These are phyloP conservation scores for Pterobdella sp. DNA, from an alignment of 2,888 invertebrate species.

Conservation along the genomic window DNA sequence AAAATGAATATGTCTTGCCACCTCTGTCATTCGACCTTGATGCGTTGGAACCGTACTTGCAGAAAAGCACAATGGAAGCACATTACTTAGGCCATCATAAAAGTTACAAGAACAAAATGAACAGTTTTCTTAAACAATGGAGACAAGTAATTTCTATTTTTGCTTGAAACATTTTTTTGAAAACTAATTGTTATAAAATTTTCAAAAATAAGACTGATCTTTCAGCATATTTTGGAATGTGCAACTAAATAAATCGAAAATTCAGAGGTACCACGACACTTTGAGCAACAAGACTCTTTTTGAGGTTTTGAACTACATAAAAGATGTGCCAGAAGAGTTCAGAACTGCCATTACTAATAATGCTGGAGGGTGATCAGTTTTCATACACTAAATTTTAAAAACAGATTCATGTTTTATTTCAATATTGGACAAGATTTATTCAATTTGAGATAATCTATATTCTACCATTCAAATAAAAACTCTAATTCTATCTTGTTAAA, in stretches of 20 bases:
- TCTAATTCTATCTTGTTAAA: not conserved
- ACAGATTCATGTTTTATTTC: too few relatives aligned
- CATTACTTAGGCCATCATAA: slow-evolving; percentile 44
- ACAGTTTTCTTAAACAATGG: slow-evolving; percentile 42
- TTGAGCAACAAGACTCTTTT: slow-evolving; percentile 40
- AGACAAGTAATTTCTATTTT: slow-evolving; percentile 24
- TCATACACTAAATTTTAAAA: too few relatives aligned
- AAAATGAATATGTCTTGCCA: slow-evolving; percentile 40
- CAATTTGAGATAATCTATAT: slow-evolving; percentile 29
- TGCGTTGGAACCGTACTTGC: slow-evolving; percentile 43
- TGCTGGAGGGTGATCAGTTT: slow-evolving; percentile 46
- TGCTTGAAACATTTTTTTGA: not conserved
- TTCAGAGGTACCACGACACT: not conserved
- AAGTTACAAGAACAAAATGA: slow-evolving; percentile 42
- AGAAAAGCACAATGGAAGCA: slow-evolving; percentile 40
- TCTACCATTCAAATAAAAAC: not conserved
- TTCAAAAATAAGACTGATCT: not conserved
- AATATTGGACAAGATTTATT: too few relatives aligned
- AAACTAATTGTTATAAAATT: not conserved
- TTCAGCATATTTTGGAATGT: not conserved
- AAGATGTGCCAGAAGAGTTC: slow-evolving; percentile 40
- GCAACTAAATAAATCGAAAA: not conserved
- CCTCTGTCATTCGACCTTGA: slow-evolving; percentile 40
- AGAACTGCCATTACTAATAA: slow-evolving; percentile 39
- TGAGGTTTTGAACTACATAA: slow-evolving; percentile 41